These are phyloP conservation scores for fruit fly (Drosophila melanogaster) DNA, from an alignment of 1,140 invertebrate genomes.

Conservation along the genomic window Release_6_plus_ISO1_MT NC_004354.4:13821001-13821500, in stretches of 20 bases:
- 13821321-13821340: no score
- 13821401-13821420: background rate
- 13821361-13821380: no score
- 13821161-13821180: slow-evolving; percentile 62
- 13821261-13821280: background rate
- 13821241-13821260: slow-evolving; percentile 27
- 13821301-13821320: background rate
- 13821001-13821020: slow-evolving; percentile 43
- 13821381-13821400: no score
- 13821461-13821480: slow-evolving; percentile 11
- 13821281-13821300: background rate
- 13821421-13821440: no score
- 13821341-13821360: no score
- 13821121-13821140: background rate
- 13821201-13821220: slow-evolving; percentile 61
- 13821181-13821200: slow-evolving; percentile 66
- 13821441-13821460: slow-evolving; percentile 1
- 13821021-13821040: slow-evolving; percentile 72
- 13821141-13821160: background rate
- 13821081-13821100: slow-evolving; percentile 11
- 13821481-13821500: background rate
- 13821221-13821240: slow-evolving; percentile 37
- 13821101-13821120: background rate
- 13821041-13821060: slow-evolving; percentile 61
- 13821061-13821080: slow-evolving; percentile 36